Evolutionary conservation across 2,113 vertebrate genomes (phyloP), one percentile per base, ranked within the genome.

Genomic region (Triplophysa tibetana): DNA sequence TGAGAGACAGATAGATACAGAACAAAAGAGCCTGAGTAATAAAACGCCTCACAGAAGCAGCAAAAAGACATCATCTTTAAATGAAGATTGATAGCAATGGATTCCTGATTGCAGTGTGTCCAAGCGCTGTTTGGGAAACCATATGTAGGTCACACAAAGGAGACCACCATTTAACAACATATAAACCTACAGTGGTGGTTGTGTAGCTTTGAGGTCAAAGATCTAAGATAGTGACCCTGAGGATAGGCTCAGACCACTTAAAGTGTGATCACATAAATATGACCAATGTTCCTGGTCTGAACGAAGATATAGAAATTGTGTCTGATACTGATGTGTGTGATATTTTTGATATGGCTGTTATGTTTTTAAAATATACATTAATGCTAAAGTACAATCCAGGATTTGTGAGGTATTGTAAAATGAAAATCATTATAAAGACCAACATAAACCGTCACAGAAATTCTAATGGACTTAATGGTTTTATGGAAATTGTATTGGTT

Each of bases 121-220:
- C 77, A 80, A 52, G 62, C 43, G 1, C 43, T 41, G 67, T 70
- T 56, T 29, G 10, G 11, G 48, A 70, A 75, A 65, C 60, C 33
- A 23, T 63, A 84, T 73, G 62, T 72, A 77, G 82, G 78, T 78
- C 78, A 74, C 10, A 56, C 26, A 78, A 61, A 60, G 48, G 6
- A 33, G 8, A 61, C 8, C 41, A 48, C 26, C 52, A 72, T 23
- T 23, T 12, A 41, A 72, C 54, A 69, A 41, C 29, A 23, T 68
- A 77, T 77, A 69, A 50, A 62, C 56, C 26, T 24, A 29, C 29
- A 29, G 29, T 33, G 68, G 41, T 43, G 11, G 45, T 19, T 41
- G 12, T 64, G 43, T 14, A 33, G 48, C 26, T 43, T 43, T 43
- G n/a, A 60, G 69, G 19, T 58, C 21, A 58, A 41, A 58, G 33